Evolutionary conservation across 2,888 invertebrate genomes (phyloP).

Genomic region (Labia minor): DNA sequence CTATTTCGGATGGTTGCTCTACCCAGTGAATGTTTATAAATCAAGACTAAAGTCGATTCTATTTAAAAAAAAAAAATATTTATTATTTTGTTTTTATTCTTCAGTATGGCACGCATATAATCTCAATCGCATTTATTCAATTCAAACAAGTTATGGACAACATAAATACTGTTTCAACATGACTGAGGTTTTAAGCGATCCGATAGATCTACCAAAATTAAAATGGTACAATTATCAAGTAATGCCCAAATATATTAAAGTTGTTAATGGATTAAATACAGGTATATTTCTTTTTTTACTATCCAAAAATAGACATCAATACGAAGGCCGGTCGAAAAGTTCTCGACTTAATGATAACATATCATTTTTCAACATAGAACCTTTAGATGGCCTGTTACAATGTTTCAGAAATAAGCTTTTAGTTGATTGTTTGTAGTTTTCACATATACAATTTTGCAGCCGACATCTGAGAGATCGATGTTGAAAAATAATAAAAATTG

Average conservation of each 20-base stretch:
- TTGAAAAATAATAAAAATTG: too few relatives aligned
- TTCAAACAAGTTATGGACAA: neutral
- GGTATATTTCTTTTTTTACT: neutral
- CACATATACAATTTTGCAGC: too few relatives aligned
- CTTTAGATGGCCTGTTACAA: too few relatives aligned
- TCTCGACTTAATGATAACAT: too few relatives aligned
- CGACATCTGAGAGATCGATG: too few relatives aligned
- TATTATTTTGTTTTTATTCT: neutral
- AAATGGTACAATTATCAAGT: neutral
- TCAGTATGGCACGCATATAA: neutral
- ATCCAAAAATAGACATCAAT: too few relatives aligned
- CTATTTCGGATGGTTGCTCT: neutral
- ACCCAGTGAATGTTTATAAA: neutral
- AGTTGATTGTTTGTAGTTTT: too few relatives aligned
- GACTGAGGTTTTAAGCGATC: neutral
- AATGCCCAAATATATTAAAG: neutral
- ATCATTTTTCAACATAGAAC: too few relatives aligned
- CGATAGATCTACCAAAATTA: neutral
- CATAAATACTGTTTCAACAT: neutral
- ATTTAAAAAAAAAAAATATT: neutral
- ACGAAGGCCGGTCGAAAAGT: too few relatives aligned
- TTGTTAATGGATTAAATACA: neutral
- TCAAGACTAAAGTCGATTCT: constrained; percentile 1
- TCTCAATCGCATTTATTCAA: neutral
- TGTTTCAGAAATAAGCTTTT: too few relatives aligned